Base-by-base conservation (phyloP, 2,113 vertebrate species). In the Porphyrio hochstetteri region DNA sequence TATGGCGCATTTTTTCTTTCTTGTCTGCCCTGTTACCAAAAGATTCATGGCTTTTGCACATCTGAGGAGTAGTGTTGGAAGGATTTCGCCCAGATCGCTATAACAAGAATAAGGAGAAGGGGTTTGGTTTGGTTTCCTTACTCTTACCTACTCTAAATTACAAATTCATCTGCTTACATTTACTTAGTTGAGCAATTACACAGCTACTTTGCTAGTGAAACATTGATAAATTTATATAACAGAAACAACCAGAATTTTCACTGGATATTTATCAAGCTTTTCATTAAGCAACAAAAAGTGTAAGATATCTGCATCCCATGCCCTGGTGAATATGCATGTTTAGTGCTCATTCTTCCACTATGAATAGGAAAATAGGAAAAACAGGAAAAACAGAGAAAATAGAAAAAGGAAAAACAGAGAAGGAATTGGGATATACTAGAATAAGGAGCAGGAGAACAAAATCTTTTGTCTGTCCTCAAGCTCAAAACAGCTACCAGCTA, bases 1-100 rank as follows among this genome's bases (percentile, higher is more conserved):
- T 99, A 95, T 99, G 99, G 79, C 99, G 98, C 59, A 98, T 99
- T 97, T 99, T 99, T 96, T 99, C 99, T 86, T 99, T 99, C 97
- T 99, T 99, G 96, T 99, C 99, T 64, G 99, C 99, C 94, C 99
- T 98, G 92, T 98, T 99, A 91, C 99, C 99, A 96, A 99, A 99
- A 91, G 99, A 96, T 91, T 99, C 99, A 4, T 99, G 99, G 94
- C 92, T 98, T 96, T 99, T 99, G 79, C 99, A 98, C 95, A 99
- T 95, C 86, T 99, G 98, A 97, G 99, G 98, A 80, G 98, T 98
- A 53, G 98, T 97, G 92, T 98, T 98, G 40, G 98, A 98, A 78
- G 98, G 96, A 94, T 99, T 98, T 69, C 99, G 98, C 38, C 99
- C 99, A 74, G 99, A 99, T 46, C 99, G 98, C 99, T 99, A 97